phyloP scores from a whole-genome alignment of 2,797 vertebrate genomes.

The Tragopan temminckii region DNA sequence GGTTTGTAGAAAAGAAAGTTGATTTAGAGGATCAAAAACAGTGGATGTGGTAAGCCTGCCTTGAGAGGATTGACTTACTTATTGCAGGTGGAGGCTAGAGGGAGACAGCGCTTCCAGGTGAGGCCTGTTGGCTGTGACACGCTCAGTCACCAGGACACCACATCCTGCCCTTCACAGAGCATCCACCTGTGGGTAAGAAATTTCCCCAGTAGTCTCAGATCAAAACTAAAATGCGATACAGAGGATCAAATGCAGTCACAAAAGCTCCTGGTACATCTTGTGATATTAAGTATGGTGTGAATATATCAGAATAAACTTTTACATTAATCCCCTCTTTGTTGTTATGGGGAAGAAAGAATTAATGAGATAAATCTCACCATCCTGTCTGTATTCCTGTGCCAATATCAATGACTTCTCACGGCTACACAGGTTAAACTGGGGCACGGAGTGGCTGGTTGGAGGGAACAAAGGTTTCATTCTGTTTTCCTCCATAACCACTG shows the following conservation, averaged over 20 bases:
- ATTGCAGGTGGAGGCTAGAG: background rate
- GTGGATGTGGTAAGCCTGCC: background rate
- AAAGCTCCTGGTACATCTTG: no score
- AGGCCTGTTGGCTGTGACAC: background rate
- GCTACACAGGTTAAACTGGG: background rate
- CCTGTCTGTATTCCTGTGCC: no score
- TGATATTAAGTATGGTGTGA: background rate
- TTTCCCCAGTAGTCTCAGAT: background rate
- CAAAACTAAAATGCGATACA: background rate
- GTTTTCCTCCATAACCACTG: background rate
- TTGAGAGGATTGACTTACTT: background rate
- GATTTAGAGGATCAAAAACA: background rate
- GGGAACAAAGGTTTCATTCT: background rate
- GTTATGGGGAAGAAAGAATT: background rate
- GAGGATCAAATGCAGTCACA: background rate
- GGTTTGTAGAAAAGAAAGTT: background rate
- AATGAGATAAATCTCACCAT: background rate
- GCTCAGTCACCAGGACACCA: background rate
- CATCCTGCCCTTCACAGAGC: background rate
- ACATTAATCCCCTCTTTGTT: background rate
- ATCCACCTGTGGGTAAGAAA: background rate
- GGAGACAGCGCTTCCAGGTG: background rate
- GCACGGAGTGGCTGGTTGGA: accelerated
- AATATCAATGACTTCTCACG: background rate
- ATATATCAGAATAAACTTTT: background rate